These are phyloP conservation scores for Gnathochromis pfefferi DNA, from an alignment of 2,113 vertebrate species.

Conservation along the genomic window DNA sequence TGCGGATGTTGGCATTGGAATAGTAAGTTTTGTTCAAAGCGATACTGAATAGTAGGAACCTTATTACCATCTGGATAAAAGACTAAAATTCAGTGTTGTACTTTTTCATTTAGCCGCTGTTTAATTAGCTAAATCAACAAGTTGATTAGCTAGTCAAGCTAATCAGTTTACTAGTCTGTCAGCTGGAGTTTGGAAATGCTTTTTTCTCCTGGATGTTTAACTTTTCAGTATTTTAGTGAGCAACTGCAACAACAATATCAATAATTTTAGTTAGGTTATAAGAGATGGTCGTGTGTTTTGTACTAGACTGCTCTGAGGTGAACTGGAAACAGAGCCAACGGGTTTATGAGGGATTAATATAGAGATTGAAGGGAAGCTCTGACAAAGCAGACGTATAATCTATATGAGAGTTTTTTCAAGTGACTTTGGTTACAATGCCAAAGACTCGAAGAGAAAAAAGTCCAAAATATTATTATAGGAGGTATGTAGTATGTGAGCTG, in stretches of 20 bases:
- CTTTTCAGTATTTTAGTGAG: background rate
- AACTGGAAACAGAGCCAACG: background rate
- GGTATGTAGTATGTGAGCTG: background rate
- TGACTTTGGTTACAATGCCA: background rate
- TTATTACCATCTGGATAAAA: background rate
- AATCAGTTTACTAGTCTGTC: rapidly evolving
- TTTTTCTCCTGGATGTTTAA: background rate
- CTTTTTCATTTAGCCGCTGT: background rate
- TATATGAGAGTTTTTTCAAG: background rate
- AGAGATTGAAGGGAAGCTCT: background rate
- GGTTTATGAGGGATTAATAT: background rate
- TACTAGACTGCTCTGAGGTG: background rate
- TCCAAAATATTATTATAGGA: background rate
- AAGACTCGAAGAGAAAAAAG: background rate
- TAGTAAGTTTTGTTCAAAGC: background rate
- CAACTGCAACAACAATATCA: background rate
- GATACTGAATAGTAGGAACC: background rate
- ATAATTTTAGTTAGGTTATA: background rate
- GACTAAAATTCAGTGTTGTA: background rate
- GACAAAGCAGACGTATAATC: background rate
- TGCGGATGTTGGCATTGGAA: rapidly evolving
- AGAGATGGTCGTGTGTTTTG: background rate
- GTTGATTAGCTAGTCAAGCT: background rate
- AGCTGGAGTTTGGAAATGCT: background rate
- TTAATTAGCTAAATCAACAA: background rate